phyloP scores from a whole-genome alignment of 2,888 invertebrate genomes.

The Yponomeuta plumbellus region DNA sequence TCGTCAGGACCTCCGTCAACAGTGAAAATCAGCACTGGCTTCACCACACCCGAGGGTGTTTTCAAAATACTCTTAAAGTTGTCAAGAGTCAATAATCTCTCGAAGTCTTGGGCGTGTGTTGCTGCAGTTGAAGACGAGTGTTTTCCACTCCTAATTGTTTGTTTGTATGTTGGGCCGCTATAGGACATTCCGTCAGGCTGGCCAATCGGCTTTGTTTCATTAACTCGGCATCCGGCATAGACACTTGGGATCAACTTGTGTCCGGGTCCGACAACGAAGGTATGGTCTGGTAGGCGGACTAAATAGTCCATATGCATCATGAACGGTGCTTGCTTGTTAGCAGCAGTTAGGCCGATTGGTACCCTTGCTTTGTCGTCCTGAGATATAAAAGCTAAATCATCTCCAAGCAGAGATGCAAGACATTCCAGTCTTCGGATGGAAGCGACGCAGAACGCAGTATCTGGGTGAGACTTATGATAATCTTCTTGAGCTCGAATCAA shows the following conservation, averaged over 20 bases:
- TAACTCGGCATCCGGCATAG: slow-evolving; percentile 15
- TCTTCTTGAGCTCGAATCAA: slow-evolving; percentile 16
- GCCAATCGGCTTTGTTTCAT: slow-evolving; percentile 14
- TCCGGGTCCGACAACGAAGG: slow-evolving; percentile 7
- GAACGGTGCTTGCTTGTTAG: slow-evolving; percentile 14
- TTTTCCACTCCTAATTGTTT: slow-evolving; percentile 3
- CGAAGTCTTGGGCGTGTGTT: slow-evolving; percentile 17
- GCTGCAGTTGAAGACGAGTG: slow-evolving; percentile 13
- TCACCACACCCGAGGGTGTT: slow-evolving; percentile 15
- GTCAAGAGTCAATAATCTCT: slow-evolving; percentile 16
- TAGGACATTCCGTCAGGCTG: slow-evolving; percentile 13
- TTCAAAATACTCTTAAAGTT: slow-evolving; percentile 16
- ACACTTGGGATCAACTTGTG: slow-evolving; percentile 17
- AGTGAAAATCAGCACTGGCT: slow-evolving; percentile 18
- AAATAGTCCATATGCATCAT: slow-evolving; percentile 15
- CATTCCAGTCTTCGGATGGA: slow-evolving; percentile 17
- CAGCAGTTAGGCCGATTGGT: slow-evolving; percentile 15
- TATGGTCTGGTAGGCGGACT: slow-evolving; percentile 4
- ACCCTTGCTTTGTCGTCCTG: slow-evolving; percentile 18
- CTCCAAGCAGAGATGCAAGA: slow-evolving; percentile 18
- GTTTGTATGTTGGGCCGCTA: slow-evolving; percentile 1
- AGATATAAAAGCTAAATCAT: slow-evolving; percentile 16
- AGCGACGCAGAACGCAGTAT: slow-evolving; percentile 16
- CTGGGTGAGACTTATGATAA: slow-evolving; percentile 17
- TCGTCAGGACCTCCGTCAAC: slow-evolving; percentile 23